Evolutionary conservation across 2,113 vertebrate genomes (phyloP).

Genomic region (Mobula birostris): DNA sequence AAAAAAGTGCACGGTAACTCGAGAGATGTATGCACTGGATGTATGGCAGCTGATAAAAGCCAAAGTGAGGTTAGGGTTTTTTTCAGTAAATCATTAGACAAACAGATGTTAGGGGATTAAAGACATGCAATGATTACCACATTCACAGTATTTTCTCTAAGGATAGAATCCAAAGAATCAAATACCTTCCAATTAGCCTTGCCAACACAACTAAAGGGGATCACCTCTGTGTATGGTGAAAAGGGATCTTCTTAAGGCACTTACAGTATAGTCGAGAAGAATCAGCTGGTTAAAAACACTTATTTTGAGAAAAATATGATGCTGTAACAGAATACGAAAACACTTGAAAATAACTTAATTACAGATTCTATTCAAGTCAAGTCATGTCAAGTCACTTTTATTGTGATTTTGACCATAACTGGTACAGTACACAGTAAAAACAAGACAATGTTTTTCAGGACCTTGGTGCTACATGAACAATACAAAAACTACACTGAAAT

Average conservation of each 20-base stretch:
- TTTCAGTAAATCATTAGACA: neutral
- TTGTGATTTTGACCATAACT: no score
- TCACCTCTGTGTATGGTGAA: neutral
- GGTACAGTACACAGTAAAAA: no score
- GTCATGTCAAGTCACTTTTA: no score
- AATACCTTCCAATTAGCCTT: conserved; percentile 1
- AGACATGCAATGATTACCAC: conserved; percentile 3
- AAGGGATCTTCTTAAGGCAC: neutral
- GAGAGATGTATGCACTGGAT: neutral
- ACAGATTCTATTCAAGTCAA: neutral
- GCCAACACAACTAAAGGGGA: neutral
- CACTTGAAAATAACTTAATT: neutral
- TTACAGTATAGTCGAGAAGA: no score
- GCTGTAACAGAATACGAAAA: neutral
- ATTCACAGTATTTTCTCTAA: neutral
- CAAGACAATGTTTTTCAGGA: no score
- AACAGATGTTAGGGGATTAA: conserved; percentile 21
- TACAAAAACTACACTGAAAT: no score
- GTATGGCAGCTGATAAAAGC: neutral
- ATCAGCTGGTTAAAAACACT: neutral
- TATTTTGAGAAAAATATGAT: neutral
- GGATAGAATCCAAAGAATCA: conserved; percentile 13
- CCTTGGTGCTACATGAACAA: no score
- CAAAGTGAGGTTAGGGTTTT: neutral
- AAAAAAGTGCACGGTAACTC: neutral